Base-by-base conservation (phyloP, 1,140 invertebrate species). In the Calephelis virginiensis region DNA sequence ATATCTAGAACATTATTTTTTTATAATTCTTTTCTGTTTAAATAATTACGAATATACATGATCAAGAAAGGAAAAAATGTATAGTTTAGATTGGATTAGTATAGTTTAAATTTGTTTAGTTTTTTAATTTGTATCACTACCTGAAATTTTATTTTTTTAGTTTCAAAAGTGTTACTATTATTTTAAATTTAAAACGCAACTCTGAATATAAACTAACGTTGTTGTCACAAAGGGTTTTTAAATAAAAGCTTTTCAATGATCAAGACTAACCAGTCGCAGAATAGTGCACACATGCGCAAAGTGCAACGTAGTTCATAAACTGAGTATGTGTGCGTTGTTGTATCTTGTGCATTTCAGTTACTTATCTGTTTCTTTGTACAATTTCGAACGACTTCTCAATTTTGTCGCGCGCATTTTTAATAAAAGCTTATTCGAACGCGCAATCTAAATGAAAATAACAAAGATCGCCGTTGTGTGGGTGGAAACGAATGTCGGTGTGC, bases 331-430 rank as follows among this genome's bases (percentile, higher is more conserved):
- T 69, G 79, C 76, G 84, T 77, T 84, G 76, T 80, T 83, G 78
- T 83, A 89, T 84, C 85, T 86, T 80, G 85, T 77, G 69, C 80
- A 84, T 84, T 90, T 89, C 71, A 85, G 80, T 84, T 85, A 78
- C 77, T 86, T 86, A 86, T 84, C 81, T 78, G 75, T 74, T 74
- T 76, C 78, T 74, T 80, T 78, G 67, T 79, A 80, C 70, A 76
- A 81, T 82, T 78, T 72, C 68, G 73, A 77, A 77, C 71, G 67
- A 78, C 78, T 81, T 71, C 70, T 72, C 70, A 77, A 77, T 76
- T 72, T 68, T 68, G 70, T 60, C 53, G 61, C 75, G 65, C 71
- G 64, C 72, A 64, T 71, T 69, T 72, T 77, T 80, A 79, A 81
- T 81, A 73, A 74, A 70, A 76, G 67, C 76, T 75, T 78, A 76